Conservation (phyloP, 2,888 invertebrate species). For the Eulithis prunata region DNA sequence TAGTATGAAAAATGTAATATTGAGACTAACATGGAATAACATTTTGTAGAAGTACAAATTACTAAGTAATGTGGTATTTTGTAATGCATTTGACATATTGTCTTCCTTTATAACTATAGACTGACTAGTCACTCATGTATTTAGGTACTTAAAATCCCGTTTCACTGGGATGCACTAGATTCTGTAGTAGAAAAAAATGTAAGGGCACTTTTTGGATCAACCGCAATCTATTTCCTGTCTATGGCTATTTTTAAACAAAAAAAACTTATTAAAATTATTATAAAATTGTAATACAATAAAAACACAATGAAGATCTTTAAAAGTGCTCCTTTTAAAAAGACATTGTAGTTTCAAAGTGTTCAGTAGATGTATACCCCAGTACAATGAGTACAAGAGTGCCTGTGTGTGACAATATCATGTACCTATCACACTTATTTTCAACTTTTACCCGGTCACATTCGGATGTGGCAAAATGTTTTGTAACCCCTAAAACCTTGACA, state of each 20-base stretch:
- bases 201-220: conserved; percentile 75
- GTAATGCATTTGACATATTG: conserved; percentile 58
- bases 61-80: conserved; percentile 65
- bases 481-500: not conserved
- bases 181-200: conserved; percentile 61
- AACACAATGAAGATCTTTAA: conserved; percentile 60
- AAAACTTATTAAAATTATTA: not conserved
- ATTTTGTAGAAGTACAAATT: conserved; percentile 78
- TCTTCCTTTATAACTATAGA: conserved; percentile 77
- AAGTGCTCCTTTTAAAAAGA: conserved; percentile 70
- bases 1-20: conserved; percentile 56
- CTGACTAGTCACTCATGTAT: conserved; percentile 69
- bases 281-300: not conserved
- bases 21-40: conserved; percentile 53
- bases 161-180: conserved; percentile 81
- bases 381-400: conserved; percentile 72
- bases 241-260: conserved; percentile 9
- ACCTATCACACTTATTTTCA: conserved; percentile 58
- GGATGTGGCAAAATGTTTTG: conserved; percentile 37
- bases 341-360: conserved; percentile 70
- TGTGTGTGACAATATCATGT: conserved; percentile 75
- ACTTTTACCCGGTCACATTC: conserved; percentile 31
- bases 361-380: conserved; percentile 72
- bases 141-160: conserved; percentile 56
- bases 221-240: conserved; percentile 34